These are phyloP conservation scores for Montipora capitata DNA, from an alignment of 92 coral and sea anemone species.

Conservation along the genomic window DNA sequence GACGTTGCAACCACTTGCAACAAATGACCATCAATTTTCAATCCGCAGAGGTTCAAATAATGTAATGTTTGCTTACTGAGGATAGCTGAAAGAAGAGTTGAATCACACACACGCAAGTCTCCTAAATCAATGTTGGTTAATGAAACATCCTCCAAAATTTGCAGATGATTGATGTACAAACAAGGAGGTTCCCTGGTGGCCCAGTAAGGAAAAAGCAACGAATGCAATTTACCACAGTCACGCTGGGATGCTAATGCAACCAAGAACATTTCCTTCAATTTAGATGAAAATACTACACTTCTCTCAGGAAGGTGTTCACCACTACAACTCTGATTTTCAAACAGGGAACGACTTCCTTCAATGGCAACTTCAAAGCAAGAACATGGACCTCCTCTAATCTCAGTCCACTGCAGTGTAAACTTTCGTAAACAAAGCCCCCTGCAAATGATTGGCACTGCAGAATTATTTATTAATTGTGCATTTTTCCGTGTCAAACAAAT, in stretches of 20 bases:
- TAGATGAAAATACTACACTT: neutral
- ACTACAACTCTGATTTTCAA: neutral
- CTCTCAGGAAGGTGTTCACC: too few relatives aligned
- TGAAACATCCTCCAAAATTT: neutral
- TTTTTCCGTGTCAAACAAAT: neutral
- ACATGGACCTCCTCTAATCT: neutral
- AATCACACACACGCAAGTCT: neutral
- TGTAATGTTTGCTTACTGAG: constrained; percentile 13
- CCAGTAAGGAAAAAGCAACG: constrained; percentile 4
- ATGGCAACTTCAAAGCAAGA: constrained; percentile 1
- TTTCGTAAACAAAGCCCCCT: constrained; percentile 1
- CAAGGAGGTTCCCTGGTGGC: too few relatives aligned
- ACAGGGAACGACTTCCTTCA: constrained; percentile 18
- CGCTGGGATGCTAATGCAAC: neutral
- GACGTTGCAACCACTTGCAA: constrained; percentile 38
- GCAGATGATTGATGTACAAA: neutral
- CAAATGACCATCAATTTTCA: constrained; percentile 8
- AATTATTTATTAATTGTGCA: neutral
- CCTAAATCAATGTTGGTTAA: constrained; percentile 28
- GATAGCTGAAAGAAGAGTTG: neutral
- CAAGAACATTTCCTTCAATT: neutral
- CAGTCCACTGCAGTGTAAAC: constrained; percentile 34
- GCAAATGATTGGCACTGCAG: constrained; percentile 38
- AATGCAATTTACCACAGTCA: neutral
- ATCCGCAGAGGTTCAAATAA: constrained; percentile 28